Conservation (phyloP, 1,140 invertebrate genomes). For the Bombyx mori region ASM3026992v2 NC_085122.1:7047501-7048000, state of each 20-base stretch:
- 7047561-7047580: too few relatives aligned
- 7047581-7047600: too few relatives aligned
- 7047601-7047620: too few relatives aligned
- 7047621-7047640: too few relatives aligned
- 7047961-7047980: conserved; percentile 20
- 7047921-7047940: conserved; percentile 95
- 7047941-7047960: conserved; percentile 94
- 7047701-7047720: too few relatives aligned
- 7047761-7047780: not conserved
- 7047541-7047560: conserved; percentile 3
- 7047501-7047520: conserved; percentile 68
- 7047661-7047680: too few relatives aligned
- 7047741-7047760: too few relatives aligned
- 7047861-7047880: conserved; percentile 93
- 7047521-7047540: conserved; percentile 72
- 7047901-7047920: conserved; percentile 94
- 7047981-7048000: too few relatives aligned
- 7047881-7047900: conserved; percentile 90
- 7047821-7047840: conserved; percentile 59
- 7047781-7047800: conserved; percentile 61
- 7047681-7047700: too few relatives aligned
- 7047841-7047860: conserved; percentile 72
- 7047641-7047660: too few relatives aligned
- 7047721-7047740: too few relatives aligned
- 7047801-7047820: conserved; percentile 55